Evolutionary conservation across 2,888 invertebrate genomes (phyloP).

Genomic region (Ormia ochracea): DNA sequence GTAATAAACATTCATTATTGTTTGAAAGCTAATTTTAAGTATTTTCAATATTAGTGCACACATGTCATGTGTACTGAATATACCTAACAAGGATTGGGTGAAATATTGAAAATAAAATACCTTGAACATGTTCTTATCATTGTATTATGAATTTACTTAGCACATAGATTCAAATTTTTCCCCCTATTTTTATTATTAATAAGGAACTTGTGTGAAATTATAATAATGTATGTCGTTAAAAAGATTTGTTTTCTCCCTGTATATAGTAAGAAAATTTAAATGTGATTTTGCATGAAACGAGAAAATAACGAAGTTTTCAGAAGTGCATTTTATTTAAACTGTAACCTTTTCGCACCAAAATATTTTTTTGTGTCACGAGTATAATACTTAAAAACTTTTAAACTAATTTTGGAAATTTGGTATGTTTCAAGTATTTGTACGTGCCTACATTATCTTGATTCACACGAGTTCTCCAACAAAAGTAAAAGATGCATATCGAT

Average conservation of each 20-base stretch:
- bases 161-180: too few species aligned
- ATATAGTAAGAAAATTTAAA: neutral
- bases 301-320: neutral
- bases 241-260: neutral
- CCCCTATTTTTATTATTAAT: neutral
- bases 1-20: too few species aligned
- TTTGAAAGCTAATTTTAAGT: too few species aligned
- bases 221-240: neutral
- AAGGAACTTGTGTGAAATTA: neutral
- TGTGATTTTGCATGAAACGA: neutral
- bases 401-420: neutral
- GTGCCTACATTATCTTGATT: neutral
- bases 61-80: too few species aligned
- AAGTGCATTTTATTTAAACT: neutral
- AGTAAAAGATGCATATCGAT: constrained; percentile 7
- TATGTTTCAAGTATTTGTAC: neutral
- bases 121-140: too few species aligned
- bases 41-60: too few species aligned
- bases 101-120: too few species aligned
- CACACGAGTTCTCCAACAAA: neutral
- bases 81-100: too few species aligned
- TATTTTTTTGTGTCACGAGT: neutral
- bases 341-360: neutral
- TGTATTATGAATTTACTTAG: too few species aligned
- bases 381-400: neutral